Percentiles rank a stretch among this genome's conserved stretches.
Conservation (phyloP, 1,140 invertebrate genomes). For the Idris sp. region DNA sequence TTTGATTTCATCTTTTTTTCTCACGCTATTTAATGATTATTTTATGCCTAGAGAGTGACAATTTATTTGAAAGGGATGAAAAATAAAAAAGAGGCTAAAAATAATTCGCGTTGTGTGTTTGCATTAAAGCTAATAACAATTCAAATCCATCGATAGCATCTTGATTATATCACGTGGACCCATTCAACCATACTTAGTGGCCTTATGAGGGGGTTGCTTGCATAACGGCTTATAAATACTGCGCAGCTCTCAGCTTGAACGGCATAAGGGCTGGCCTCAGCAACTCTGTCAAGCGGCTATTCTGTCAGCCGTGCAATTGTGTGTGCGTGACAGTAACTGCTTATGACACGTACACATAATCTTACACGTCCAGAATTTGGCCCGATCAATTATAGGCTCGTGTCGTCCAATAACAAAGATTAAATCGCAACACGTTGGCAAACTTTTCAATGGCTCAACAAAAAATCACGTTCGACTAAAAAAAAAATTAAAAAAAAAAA, state of each 20-base stretch:
- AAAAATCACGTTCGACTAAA: no score
- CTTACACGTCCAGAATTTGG: slow-evolving; percentile 65
- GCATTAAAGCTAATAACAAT: slow-evolving; percentile 66
- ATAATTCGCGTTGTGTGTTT: slow-evolving; percentile 56
- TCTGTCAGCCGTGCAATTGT: slow-evolving; percentile 53
- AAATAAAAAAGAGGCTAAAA: slow-evolving; percentile 32
- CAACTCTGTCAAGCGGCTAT: no score
- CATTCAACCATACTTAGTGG: slow-evolving; percentile 66
- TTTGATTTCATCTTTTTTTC: no score
- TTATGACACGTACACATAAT: slow-evolving; percentile 60
- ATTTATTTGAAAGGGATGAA: slow-evolving; percentile 32
- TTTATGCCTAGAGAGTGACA: slow-evolving; percentile 48
- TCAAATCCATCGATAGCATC: slow-evolving; percentile 71
- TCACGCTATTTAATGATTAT: slow-evolving; percentile 52
- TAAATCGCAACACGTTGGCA: slow-evolving; percentile 65
- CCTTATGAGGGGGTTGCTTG: slow-evolving; percentile 61
- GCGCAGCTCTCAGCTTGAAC: slow-evolving; percentile 56
- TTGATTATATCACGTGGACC: slow-evolving; percentile 66
- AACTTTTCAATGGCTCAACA: slow-evolving; percentile 47
- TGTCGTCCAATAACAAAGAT: slow-evolving; percentile 73
- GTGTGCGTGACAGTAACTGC: slow-evolving; percentile 55
- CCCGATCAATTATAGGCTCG: slow-evolving; percentile 76
- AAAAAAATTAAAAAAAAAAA: no score
- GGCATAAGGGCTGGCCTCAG: slow-evolving; percentile 50
- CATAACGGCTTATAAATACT: slow-evolving; percentile 67